Evolutionary conservation across 2,113 vertebrate genomes (phyloP).

Genomic region (Mormyrus lacerda): DNA sequence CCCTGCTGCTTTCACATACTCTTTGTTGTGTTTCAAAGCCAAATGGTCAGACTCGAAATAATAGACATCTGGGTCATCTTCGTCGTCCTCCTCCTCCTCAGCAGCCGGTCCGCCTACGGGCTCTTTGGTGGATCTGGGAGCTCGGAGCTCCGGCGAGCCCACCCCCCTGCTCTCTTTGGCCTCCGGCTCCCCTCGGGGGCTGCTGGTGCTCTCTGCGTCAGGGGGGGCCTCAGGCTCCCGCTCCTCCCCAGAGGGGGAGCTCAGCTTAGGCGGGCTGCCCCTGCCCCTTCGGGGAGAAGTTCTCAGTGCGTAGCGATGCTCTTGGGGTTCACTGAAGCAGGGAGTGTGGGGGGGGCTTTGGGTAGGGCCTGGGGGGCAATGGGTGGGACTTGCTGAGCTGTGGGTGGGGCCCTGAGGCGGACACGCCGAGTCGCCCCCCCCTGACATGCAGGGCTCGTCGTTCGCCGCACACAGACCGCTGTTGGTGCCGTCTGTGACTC

Average conservation of each 20-base stretch:
- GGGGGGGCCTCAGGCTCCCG: slow-evolving; percentile 31
- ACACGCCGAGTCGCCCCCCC: slow-evolving; percentile 64
- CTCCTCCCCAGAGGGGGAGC: slow-evolving; percentile 76
- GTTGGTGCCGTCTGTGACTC: slow-evolving; percentile 61
- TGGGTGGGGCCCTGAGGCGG: slow-evolving; percentile 37
- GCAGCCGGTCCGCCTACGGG: slow-evolving; percentile 56
- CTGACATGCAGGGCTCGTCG: slow-evolving; percentile 68
- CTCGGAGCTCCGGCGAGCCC: slow-evolving; percentile 55
- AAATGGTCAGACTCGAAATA: slow-evolving; percentile 99
- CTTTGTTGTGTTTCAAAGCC: slow-evolving; percentile 99
- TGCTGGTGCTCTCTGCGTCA: slow-evolving; percentile 44
- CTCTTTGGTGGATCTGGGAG: slow-evolving; percentile 70
- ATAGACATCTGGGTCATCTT: slow-evolving; percentile 97
- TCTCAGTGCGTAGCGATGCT: slow-evolving; percentile 92
- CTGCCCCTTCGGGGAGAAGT: slow-evolving; percentile 82
- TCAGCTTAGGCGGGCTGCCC: slow-evolving; percentile 72
- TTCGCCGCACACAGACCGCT: slow-evolving; percentile 42
- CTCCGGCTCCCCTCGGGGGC: slow-evolving; percentile 53
- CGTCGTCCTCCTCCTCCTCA: slow-evolving; percentile 76
- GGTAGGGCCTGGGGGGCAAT: slow-evolving; percentile 30
- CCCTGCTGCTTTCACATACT: slow-evolving; percentile 74
- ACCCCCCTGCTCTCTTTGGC: slow-evolving; percentile 54
- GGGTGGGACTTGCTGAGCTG: slow-evolving; percentile 32
- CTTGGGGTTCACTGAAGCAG: slow-evolving; percentile 80
- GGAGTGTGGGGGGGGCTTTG: slow-evolving; percentile 55